Conservation (phyloP, 2,113 vertebrate species). For the Coptodon bakossiorum region DNA sequence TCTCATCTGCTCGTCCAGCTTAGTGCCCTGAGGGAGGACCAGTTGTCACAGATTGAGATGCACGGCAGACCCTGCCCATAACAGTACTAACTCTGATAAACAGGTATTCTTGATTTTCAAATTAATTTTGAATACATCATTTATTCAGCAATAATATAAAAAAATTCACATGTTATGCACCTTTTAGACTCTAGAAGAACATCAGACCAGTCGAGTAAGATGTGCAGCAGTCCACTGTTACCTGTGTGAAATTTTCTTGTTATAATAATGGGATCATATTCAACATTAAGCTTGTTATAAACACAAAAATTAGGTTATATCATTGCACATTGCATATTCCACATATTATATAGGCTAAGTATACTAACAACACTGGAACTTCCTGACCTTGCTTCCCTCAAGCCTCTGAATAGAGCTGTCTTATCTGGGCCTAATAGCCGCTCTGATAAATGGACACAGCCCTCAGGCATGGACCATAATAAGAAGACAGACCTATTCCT, state of each 20-base stretch:
- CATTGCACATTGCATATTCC: neutral
- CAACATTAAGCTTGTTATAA: neutral
- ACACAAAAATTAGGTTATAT: neutral
- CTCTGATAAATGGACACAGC: conserved; percentile 14
- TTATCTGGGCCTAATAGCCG: neutral
- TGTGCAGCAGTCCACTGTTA: neutral
- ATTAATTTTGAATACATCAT: neutral
- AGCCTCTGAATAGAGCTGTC: neutral
- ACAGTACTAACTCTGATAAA: neutral
- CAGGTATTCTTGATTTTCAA: neutral
- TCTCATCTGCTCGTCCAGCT: neutral
- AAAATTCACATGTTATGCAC: accelerated
- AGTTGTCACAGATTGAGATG: neutral
- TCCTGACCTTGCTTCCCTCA: neutral
- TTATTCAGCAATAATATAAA: neutral
- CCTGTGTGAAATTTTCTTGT: neutral
- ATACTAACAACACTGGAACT: neutral
- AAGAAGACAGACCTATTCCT: conserved; percentile 14
- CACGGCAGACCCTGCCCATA: neutral
- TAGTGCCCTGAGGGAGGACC: neutral
- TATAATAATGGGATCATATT: neutral
- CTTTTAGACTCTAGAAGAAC: neutral
- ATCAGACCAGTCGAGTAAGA: neutral
- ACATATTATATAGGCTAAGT: neutral
- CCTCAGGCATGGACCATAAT: neutral